Evolutionary conservation across 2,797 vertebrate species (phyloP).

Genomic region (Atherinosoma microstoma): DNA sequence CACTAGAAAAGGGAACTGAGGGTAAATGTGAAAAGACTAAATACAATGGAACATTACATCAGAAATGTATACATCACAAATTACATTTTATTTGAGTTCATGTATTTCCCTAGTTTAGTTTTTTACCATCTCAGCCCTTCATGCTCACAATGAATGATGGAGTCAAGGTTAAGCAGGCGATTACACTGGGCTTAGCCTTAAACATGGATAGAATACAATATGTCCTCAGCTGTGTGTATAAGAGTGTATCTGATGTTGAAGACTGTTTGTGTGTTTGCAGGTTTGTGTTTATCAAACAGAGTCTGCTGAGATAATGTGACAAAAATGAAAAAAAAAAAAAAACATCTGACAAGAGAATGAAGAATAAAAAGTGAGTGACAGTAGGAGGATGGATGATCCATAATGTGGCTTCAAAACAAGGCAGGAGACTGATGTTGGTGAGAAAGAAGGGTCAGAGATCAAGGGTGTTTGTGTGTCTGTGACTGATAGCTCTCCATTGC

Average conservation of each 20-base stretch:
- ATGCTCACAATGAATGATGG: neutral
- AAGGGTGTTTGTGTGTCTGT: slow-evolving; percentile 8
- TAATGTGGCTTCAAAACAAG: slow-evolving; percentile 15
- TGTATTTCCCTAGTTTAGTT: too few relatives aligned
- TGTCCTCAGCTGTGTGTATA: neutral
- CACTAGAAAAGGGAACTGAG: too few relatives aligned
- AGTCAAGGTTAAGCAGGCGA: neutral
- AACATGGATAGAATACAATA: neutral
- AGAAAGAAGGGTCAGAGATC: slow-evolving; percentile 33
- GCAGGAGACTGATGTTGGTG: slow-evolving; percentile 11
- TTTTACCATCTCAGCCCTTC: too few relatives aligned
- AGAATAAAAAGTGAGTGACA: slow-evolving; percentile 16
- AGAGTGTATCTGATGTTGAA: neutral
- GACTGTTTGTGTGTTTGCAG: neutral
- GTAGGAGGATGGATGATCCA: neutral
- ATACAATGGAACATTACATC: too few relatives aligned
- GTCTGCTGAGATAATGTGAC: neutral
- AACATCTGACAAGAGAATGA: neutral
- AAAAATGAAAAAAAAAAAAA: neutral
- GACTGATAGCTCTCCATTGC: slow-evolving; percentile 8
- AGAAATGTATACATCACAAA: too few relatives aligned
- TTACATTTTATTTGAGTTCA: too few relatives aligned
- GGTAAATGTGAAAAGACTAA: too few relatives aligned
- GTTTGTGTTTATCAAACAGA: neutral
- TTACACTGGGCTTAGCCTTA: neutral